Evolutionary conservation across 92 coral and sea anemone species (phyloP), one percentile per base, ranked within the genome.

Genomic region (Zoanthus sociatus): DNA sequence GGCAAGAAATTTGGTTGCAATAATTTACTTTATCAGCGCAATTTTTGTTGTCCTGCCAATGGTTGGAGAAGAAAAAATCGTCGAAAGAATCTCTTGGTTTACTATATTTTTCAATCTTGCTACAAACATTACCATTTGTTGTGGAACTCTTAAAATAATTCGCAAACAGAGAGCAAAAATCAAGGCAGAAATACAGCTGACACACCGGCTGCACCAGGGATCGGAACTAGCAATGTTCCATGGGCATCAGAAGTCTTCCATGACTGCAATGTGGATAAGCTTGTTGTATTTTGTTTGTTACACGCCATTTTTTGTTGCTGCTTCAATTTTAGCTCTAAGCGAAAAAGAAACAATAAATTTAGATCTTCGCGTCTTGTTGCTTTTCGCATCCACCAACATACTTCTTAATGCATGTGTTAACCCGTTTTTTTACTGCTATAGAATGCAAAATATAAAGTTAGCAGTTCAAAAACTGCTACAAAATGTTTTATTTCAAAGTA

Each of bases 381-480:
- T 46, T 7, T n/a, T 47, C 48, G 42, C 79, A 45, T 9, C 79
- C 58, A 46, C 63, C 5, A n/a, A 46, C 33, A 42, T 76, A 0
- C 48, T 13, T 20, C 79, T 76, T 10, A 76, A 76, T 55, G 79
- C 79, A 8, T 76, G 79, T 55, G 16, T 76, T 21, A 76, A 76
- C 12, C 79, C 79, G 42, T 18, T 76, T 45, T 2, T 76, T 30
- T 76, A 76, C 13, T 76, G 60, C 15, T 47, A 47, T 55, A 46
- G 37, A 46, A 47, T 76, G 14, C n/a, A 51, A 44, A 55, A 13
- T 3, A 21, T 76, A 18, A 46, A 51, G 9, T 76, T 31, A 17
- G 79, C 37, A 45, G 61, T 76, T 47, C 42, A 48, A 4, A 76
- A 10, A 51, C 46, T 47, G 18, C 42, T 73, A 48, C 32, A n/a